Evolutionary conservation across 2,797 vertebrate species (phyloP).

Genomic region (Sebastes nivosus): DNA sequence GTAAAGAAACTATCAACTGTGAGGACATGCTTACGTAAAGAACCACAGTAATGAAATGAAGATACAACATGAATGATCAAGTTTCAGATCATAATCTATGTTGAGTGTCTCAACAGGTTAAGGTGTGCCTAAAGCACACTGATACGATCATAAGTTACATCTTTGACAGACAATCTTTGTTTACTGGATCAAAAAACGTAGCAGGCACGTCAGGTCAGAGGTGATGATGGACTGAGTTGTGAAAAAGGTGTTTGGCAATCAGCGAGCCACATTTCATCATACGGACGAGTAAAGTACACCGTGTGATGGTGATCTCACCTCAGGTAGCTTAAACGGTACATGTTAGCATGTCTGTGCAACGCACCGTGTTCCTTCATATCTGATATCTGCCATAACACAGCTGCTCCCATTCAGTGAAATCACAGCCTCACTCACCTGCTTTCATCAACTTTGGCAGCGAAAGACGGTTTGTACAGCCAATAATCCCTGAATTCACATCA

Average conservation of each 20-base stretch:
- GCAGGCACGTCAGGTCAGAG: neutral
- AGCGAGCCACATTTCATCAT: conserved; percentile 1
- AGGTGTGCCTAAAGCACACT: conserved; percentile 17
- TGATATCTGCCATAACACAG: conserved; percentile 35
- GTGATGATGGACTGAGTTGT: neutral
- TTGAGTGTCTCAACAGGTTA: conserved; percentile 39
- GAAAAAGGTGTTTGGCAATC: neutral
- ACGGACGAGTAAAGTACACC: neutral
- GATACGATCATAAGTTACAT: conserved; percentile 1
- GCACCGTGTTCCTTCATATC: conserved; percentile 33
- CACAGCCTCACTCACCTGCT: conserved; percentile 47
- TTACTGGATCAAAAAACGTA: neutral
- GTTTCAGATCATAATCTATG: conserved; percentile 12
- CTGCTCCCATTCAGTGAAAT: conserved; percentile 49
- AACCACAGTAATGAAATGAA: neutral
- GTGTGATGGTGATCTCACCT: conserved; percentile 47
- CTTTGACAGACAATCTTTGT: neutral
- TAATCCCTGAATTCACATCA: conserved; percentile 34
- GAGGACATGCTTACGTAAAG: neutral
- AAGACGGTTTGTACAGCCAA: conserved; percentile 33
- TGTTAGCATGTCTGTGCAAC: conserved; percentile 50
- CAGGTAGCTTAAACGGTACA: conserved; percentile 3
- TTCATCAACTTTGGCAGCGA: conserved; percentile 47
- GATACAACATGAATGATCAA: neutral
- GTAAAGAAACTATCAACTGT: neutral